Percentiles rank a stretch among this genome's conserved stretches.
phyloP scores from a whole-genome alignment of 1,140 invertebrate species.

The Lepidurus apus region DNA sequence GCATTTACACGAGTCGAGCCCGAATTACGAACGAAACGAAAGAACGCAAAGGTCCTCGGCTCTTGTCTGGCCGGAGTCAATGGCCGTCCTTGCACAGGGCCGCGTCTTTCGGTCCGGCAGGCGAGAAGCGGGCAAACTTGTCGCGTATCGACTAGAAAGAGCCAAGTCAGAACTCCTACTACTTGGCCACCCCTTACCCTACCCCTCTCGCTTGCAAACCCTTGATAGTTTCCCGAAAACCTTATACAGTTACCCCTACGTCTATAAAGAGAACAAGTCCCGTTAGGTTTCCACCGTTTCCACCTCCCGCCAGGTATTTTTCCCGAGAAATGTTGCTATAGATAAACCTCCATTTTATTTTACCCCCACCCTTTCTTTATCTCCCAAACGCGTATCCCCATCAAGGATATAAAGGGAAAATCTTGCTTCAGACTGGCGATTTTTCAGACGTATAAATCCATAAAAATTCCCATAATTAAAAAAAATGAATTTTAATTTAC shows the following conservation, averaged over 20 bases:
- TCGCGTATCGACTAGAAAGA: not conserved
- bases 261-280: not conserved
- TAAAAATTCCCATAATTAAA: not conserved
- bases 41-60: slow-evolving; percentile 6
- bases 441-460: not conserved
- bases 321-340: not conserved
- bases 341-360: not conserved
- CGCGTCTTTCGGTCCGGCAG: not conserved
- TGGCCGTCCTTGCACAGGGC: slow-evolving; percentile 5
- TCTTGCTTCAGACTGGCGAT: not conserved
- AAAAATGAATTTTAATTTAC: no score
- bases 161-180: not conserved
- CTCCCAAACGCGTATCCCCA: not conserved
- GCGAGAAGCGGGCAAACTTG: not conserved
- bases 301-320: slow-evolving; percentile 17
- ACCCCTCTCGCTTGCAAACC: not conserved
- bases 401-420: not conserved
- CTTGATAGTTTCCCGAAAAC: not conserved
- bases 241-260: not conserved
- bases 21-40: slow-evolving; percentile 1
- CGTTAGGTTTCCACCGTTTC: slow-evolving; percentile 7
- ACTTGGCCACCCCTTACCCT: not conserved
- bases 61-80: slow-evolving; percentile 1
- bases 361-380: not conserved
- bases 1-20: not conserved